Percentiles rank a stretch among this genome's conserved stretches.
These are phyloP conservation scores for Xestia sexstrigata DNA, from an alignment of 2,888 invertebrate species.

Conservation along the genomic window DNA sequence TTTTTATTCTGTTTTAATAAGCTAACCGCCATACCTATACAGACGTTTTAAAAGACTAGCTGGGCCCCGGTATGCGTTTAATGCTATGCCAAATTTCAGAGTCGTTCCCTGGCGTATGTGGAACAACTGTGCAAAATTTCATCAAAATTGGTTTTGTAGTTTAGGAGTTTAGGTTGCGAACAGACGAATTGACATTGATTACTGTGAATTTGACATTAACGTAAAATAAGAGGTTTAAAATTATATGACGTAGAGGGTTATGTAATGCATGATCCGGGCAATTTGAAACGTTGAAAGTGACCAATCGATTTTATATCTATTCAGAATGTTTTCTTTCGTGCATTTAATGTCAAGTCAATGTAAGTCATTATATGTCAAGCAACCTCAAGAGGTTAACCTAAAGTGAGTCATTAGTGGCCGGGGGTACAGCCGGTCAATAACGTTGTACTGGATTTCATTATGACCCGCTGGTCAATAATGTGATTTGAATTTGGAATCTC, in stretches of 20 bases:
- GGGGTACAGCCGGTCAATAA: too few species aligned
- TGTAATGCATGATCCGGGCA: background rate
- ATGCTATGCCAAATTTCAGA: background rate
- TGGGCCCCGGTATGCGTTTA: background rate
- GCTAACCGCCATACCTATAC: background rate
- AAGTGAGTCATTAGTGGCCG: too few species aligned
- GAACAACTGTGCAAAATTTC: background rate
- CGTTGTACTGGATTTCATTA: too few species aligned
- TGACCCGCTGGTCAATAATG: too few species aligned
- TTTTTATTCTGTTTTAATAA: slow-evolving; percentile 6
- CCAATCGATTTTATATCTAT: background rate
- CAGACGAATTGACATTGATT: too few species aligned
- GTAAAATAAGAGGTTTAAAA: background rate
- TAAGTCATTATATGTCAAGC: too few species aligned
- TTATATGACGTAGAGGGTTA: background rate
- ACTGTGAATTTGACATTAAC: background rate
- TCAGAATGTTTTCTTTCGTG: background rate
- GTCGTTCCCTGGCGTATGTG: background rate
- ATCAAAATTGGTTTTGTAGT: background rate
- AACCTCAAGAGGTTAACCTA: too few species aligned
- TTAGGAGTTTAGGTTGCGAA: background rate
- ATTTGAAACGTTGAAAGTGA: background rate
- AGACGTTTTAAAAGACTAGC: background rate
- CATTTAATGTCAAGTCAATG: too few species aligned
- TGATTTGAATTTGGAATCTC: too few species aligned